Base-by-base conservation (phyloP, 92 coral and sea anemone genomes). In the Galaxea fascicularis region DNA sequence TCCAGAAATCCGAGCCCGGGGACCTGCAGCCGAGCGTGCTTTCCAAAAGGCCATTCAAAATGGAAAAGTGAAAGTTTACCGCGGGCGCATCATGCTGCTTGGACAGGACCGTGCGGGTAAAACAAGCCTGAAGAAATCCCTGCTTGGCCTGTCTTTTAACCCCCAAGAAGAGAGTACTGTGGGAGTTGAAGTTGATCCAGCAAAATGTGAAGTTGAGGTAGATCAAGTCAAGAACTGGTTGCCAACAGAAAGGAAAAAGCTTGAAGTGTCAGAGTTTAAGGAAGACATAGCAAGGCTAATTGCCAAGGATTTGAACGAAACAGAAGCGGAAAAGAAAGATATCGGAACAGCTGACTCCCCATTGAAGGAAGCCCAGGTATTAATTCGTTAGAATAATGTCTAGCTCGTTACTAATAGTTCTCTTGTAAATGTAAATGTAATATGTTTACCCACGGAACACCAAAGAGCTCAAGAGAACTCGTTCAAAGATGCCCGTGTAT, bases 41-140 rank as follows among this genome's bases (percentile, higher is more conserved):
- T 89, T 85, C 26, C 73, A 64, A 53, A 86, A 73, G 8, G 90
- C 89, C 7, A 29, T 89, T 51, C 65, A 63, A 27, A 60, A 49
- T 25, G 93, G 93, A 12, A 85, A 47, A 20, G 93, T 89, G 67
- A 74, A 66, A 53, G 90, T 89, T 39, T 89, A 85, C 53, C 89
- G 93, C 4, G 93, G 89, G n/a, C 93, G 93, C 58, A 78, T 89
- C 30, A 85, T 89, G 93, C 30, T 89, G 2, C 89, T 93, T 84
- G 90, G 93, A 4, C 96, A 90, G 78, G 90, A 90, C 53, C 83
- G 94, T 24, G 96, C 92, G 22, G 96, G 96, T 16, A 93, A 91
- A 82, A 93, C 94, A 15, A 90, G 93, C 79, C 84, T 93, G 20
- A 90, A 90, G 72, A 93, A 93, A 76, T 89, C 86, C 59, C 82